Base-by-base conservation (phyloP, 2,888 invertebrate genomes). In the Neria commutata region DNA sequence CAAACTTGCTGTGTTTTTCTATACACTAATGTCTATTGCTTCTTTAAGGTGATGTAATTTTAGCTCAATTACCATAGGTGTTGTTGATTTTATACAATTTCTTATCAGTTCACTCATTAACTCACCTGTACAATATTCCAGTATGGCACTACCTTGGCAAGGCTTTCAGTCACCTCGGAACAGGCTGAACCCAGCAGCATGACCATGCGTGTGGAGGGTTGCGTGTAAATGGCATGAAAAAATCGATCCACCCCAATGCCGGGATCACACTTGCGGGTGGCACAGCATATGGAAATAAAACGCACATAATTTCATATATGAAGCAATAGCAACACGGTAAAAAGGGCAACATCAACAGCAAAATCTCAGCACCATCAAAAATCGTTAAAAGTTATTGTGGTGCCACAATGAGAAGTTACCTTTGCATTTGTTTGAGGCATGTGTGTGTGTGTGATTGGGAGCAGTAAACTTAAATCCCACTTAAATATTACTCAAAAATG, bases 191-290 rank as follows among this genome's bases (percentile, higher is more conserved):
- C 95, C 56, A 95, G 84, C 53, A 95, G 83, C 85, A 91, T 88
- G 63, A 91, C 86, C 88, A 94, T 90, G 52, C 89, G 81, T 1
- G 90, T 87, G 46, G 88, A 86, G 37, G 89, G 86, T 67, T 89
- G 87, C 0, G 91, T 90, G 83, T 95, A 95, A 50, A 95, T 85
- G 2, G 95, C 92, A 83, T 95, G 92, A 83, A 94, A 95, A 83
- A 95, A 92, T 49, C 94, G 88, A 82, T 95, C 94, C 62, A 94
- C 91, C 0, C 92, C 95, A 2, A 92, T 90, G 1, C 95, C 95
- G 4, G 95, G 91, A 82, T 95, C 95, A 75, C 95, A 94, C 95
- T 95, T 83, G 29, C n/a, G n/a, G n/a, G n/a, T n/a, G n/a, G n/a
- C n/a, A 53, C 21, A 8, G 67, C 66, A 64, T 66, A 60, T 46